A percentile compares a stretch with the other conserved stretches of the same genome.
Conservation (phyloP, 2,888 invertebrate species). For the Morpho helenor region DNA sequence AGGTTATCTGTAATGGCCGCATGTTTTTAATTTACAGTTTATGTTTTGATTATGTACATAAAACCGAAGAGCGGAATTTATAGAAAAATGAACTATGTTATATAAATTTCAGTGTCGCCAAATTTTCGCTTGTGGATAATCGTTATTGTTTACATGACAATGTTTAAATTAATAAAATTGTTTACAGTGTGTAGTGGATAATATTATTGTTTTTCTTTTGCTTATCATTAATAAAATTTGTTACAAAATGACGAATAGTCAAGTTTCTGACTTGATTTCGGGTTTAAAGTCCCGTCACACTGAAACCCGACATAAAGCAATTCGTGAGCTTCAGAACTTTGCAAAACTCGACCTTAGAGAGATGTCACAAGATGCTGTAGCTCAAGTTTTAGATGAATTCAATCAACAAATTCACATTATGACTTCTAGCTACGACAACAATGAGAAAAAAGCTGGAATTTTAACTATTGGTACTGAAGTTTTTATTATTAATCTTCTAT, state of each 20-base stretch:
- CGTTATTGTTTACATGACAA: too few relatives aligned
- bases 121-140: too few relatives aligned
- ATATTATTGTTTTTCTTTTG: too few relatives aligned
- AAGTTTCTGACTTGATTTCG: conserved; percentile 85
- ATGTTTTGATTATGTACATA: conserved; percentile 45
- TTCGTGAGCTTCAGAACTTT: conserved; percentile 92
- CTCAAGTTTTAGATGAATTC: conserved; percentile 93
- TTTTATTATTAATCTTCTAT: not conserved
- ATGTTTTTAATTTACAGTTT: conserved; percentile 40
- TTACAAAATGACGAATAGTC: conserved; percentile 19
- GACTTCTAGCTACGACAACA: conserved; percentile 94
- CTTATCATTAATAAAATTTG: too few relatives aligned
- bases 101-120: too few relatives aligned
- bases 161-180: too few relatives aligned
- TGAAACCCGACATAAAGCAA: conserved; percentile 90
- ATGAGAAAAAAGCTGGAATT: conserved; percentile 97
- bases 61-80: too few relatives aligned
- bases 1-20: conserved; percentile 40
- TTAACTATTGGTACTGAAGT: conserved; percentile 85
- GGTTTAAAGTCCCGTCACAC: conserved; percentile 94
- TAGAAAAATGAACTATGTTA: too few relatives aligned
- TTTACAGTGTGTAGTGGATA: too few relatives aligned
- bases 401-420: conserved; percentile 96
- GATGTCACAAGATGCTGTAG: conserved; percentile 91
- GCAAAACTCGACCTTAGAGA: conserved; percentile 93